A percentile compares a stretch with the other conserved stretches of the same genome.
Conservation (phyloP, 1,140 invertebrate genomes). For the Laupala kohalensis region DNA sequence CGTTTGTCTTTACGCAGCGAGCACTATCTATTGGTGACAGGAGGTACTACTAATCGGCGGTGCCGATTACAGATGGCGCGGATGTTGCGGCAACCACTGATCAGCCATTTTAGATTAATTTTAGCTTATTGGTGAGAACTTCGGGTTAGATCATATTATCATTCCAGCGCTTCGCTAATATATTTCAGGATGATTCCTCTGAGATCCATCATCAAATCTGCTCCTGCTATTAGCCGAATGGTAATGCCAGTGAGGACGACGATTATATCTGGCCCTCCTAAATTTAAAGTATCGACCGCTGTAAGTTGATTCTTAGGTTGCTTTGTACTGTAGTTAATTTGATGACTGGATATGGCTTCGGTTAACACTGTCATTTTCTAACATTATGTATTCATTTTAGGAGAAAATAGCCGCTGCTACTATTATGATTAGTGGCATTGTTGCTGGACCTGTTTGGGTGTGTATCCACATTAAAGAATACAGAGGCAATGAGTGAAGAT, state of each 20-base stretch:
- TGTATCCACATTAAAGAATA: background rate
- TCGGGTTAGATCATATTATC: too few relatives aligned
- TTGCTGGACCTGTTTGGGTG: background rate
- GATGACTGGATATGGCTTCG: background rate
- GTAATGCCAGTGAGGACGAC: background rate
- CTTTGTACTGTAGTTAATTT: background rate
- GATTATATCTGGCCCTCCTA: background rate
- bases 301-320: background rate
- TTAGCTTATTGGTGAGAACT: too few relatives aligned
- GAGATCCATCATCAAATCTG: background rate
- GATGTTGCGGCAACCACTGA: too few relatives aligned
- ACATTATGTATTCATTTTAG: background rate
- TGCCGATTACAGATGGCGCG: too few relatives aligned
- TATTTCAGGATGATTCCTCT: background rate
- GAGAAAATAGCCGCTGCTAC: background rate
- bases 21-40: too few relatives aligned
- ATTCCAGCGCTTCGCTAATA: too few relatives aligned
- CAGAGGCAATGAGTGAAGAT: background rate
- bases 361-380: background rate
- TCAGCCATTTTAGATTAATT: too few relatives aligned
- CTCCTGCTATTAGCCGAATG: background rate
- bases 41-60: too few relatives aligned
- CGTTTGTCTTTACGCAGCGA: too few relatives aligned
- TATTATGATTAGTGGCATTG: background rate
- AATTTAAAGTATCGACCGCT: background rate